phyloP scores from a whole-genome alignment of 2,797 vertebrate genomes.

The Dendrocincla fuliginosa region DNA sequence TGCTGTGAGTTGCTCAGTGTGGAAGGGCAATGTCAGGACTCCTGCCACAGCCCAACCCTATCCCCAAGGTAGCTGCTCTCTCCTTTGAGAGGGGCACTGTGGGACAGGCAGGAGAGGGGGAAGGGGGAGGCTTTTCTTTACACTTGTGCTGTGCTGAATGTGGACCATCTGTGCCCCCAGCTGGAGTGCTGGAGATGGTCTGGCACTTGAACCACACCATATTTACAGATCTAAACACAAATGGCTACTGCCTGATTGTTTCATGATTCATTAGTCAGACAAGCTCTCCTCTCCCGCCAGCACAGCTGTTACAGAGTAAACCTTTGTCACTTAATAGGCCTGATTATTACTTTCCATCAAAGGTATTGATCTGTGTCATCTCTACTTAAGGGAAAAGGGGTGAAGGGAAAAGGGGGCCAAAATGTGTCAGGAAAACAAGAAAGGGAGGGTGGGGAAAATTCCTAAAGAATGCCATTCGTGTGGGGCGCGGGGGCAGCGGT shows the following conservation, averaged over 20 bases:
- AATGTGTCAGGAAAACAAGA: slow-evolving; percentile 59
- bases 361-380: slow-evolving; percentile 98
- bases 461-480: neutral
- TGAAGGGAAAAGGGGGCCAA: slow-evolving; percentile 64
- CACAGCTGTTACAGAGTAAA: slow-evolving; percentile 99
- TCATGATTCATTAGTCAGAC: slow-evolving; percentile 99
- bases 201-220: slow-evolving; percentile 99
- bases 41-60: neutral
- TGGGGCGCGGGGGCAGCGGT: neutral
- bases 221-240: slow-evolving; percentile 99
- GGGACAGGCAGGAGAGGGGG: slow-evolving; percentile 79
- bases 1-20: neutral
- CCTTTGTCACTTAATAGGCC: slow-evolving; percentile 99
- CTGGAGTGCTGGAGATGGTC: slow-evolving; percentile 99
- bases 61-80: slow-evolving; percentile 69
- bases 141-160: slow-evolving; percentile 90
- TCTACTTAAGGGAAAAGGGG: slow-evolving; percentile 84
- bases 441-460: neutral
- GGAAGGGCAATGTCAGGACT: neutral
- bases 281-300: slow-evolving; percentile 97
- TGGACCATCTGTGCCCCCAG: slow-evolving; percentile 99
- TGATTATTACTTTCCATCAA: slow-evolving; percentile 99
- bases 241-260: slow-evolving; percentile 99
- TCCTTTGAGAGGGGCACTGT: slow-evolving; percentile 85
- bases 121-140: slow-evolving; percentile 74